Percentiles rank a stretch among this genome's conserved stretches.
phyloP scores from a whole-genome alignment of 2,888 invertebrate genomes.

The Habroteleia sp. region DNA sequence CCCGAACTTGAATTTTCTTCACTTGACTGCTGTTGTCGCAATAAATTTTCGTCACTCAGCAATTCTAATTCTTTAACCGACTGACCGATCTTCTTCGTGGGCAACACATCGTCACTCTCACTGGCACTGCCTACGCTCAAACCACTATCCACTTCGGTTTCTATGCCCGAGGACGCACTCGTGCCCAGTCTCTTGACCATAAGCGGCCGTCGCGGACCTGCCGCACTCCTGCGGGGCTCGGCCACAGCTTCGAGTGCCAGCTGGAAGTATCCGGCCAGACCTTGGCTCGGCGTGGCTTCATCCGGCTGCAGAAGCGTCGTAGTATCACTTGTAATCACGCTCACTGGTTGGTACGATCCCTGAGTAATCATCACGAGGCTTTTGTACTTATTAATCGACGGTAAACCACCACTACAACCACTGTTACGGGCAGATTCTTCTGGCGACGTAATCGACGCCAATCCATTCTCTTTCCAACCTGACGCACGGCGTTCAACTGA shows the following conservation, averaged over 20 bases:
- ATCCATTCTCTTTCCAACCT: constrained; percentile 77
- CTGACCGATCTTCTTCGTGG: constrained; percentile 71
- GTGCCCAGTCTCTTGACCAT: constrained; percentile 73
- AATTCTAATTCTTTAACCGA: constrained; percentile 29
- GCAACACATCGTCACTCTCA: constrained; percentile 78
- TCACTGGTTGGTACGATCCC: constrained; percentile 84
- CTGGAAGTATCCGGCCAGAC: constrained; percentile 80
- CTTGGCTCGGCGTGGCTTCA: constrained; percentile 82
- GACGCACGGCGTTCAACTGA: constrained; percentile 80
- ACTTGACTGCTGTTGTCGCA: constrained; percentile 69
- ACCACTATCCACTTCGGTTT: constrained; percentile 76
- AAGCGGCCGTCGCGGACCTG: constrained; percentile 73
- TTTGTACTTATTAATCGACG: constrained; percentile 85
- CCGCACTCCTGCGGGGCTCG: constrained; percentile 70
- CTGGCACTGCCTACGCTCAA: constrained; percentile 78
- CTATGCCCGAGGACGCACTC: constrained; percentile 31
- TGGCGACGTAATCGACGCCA: constrained; percentile 78
- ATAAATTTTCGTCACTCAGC: constrained; percentile 35
- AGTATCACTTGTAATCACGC: constrained; percentile 89
- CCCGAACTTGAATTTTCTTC: constrained; percentile 86
- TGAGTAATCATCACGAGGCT: constrained; percentile 95
- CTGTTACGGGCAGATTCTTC: constrained; percentile 60
- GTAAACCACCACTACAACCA: neutral
- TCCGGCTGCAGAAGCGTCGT: constrained; percentile 85
- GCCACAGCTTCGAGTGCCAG: constrained; percentile 79